Base-by-base conservation (phyloP, 92 coral and sea anemone species). In the Scolanthus callimorphus region DNA sequence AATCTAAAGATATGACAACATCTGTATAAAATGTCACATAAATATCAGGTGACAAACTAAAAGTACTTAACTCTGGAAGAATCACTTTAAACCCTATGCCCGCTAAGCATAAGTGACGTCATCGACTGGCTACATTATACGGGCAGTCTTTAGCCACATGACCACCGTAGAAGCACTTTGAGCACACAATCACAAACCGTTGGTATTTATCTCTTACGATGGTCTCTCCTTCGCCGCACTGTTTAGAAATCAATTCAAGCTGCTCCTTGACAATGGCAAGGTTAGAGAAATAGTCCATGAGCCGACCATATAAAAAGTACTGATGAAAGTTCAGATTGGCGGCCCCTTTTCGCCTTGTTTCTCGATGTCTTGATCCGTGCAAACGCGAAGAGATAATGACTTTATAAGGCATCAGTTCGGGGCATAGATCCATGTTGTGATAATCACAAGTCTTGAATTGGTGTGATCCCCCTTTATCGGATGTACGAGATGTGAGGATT, bases 341-440 rank as follows among this genome's bases (percentile, higher is more conserved):
- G 11, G 43, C 47, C 20, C 55, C 34, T 34, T 68, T 68, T 29
- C 65, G 37, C 64, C 56, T 68, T 31, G 49, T 4, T 20, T 68
- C 75, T 20, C 54, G 52, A 3, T 25, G 61, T 10, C 65, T 55
- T 6, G 48, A 11, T 1, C 75, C 65, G 38, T 68, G 75, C 25
- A 63, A 46, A 20, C 41, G 41, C 8, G 41, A 34, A 34, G 41
- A 34, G 8, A 6, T 15, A 15, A 6, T 34, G 43, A 19, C 61
- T 27, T 68, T 68, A 27, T 68, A 68, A n/a, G 75, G 64, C 25
- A 50, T 31, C 19, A 68, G 75, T n/a, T 68, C 75, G 22, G 75
- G 75, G 31, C 75, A 68, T 10, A 68, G 65, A 15, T 68, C 75
- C 29, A 68, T 57, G 49, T 31, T 68, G 41, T 68, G 75, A 64